Percentiles rank a stretch among this genome's conserved stretches.
Evolutionary conservation across 2,888 invertebrate genomes (phyloP).

Genomic region (Psylliodes chrysocephalus): DNA sequence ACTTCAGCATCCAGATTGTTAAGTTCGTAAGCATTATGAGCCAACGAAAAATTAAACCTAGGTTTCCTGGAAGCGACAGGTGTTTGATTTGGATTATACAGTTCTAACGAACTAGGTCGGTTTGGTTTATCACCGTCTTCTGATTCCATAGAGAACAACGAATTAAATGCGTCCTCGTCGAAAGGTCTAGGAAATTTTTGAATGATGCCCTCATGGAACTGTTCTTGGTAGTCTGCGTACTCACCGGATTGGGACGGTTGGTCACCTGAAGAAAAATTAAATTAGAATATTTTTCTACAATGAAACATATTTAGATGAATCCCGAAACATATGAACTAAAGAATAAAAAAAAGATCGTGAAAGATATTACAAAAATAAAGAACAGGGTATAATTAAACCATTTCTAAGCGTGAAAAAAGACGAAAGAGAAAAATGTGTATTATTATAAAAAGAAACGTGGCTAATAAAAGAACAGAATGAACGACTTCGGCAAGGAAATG

Average conservation of each 20-base stretch:
- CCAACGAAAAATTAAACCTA: slow-evolving; percentile 75
- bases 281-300: too few relatives aligned
- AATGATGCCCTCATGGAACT: slow-evolving; percentile 63
- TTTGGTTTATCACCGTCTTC: slow-evolving; percentile 62
- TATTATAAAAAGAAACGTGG: too few relatives aligned
- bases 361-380: too few relatives aligned
- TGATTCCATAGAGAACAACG: slow-evolving; percentile 60
- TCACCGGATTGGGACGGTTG: slow-evolving; percentile 57
- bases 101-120: slow-evolving; percentile 72
- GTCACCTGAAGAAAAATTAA: not conserved
- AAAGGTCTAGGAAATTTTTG: slow-evolving; percentile 59
- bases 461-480: too few relatives aligned
- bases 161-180: slow-evolving; percentile 62
- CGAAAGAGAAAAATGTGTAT: too few relatives aligned
- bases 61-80: slow-evolving; percentile 74
- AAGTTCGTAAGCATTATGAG: slow-evolving; percentile 74
- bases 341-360: too few relatives aligned
- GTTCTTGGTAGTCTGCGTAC: slow-evolving; percentile 63
- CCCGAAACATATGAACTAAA: too few relatives aligned
- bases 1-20: slow-evolving; percentile 75
- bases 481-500: too few relatives aligned
- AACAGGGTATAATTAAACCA: too few relatives aligned
- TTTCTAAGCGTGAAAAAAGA: too few relatives aligned
- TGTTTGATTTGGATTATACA: slow-evolving; percentile 71
- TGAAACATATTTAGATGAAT: too few relatives aligned